These are phyloP conservation scores for Stegophylla sp. DNA, from an alignment of 2,888 invertebrate species.

Conservation along the genomic window DNA sequence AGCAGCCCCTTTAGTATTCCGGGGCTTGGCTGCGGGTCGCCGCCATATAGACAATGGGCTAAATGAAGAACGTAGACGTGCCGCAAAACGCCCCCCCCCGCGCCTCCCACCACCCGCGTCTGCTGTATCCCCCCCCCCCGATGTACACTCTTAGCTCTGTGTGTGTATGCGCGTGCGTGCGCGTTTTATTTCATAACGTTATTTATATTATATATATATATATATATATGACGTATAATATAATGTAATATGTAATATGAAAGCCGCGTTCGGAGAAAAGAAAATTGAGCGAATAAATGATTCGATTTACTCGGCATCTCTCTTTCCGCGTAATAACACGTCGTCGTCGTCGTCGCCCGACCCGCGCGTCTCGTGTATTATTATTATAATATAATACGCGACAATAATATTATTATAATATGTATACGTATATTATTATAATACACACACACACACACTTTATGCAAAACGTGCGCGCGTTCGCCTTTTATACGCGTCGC, in stretches of 20 bases:
- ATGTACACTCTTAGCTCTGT: no score
- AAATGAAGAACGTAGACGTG: slow-evolving; percentile 56
- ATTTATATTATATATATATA: neutral
- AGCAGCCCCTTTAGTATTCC: slow-evolving; percentile 52
- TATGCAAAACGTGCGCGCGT: slow-evolving; percentile 21
- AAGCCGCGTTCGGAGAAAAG: slow-evolving; percentile 3
- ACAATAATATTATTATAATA: slow-evolving; percentile 4
- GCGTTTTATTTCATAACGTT: neutral
- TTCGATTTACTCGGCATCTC: slow-evolving; percentile 24
- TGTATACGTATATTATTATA: slow-evolving; percentile 8
- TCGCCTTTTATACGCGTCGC: slow-evolving; percentile 14
- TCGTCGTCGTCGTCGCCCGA: no score
- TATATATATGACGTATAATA: no score
- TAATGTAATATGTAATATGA: neutral
- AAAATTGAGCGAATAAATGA: slow-evolving; percentile 35
- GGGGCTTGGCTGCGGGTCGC: slow-evolving; percentile 29
- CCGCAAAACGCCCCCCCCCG: slow-evolving; percentile 22
- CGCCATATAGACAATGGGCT: slow-evolving; percentile 53
- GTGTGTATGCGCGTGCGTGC: neutral
- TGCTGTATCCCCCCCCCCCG: no score
- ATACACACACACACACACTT: neutral
- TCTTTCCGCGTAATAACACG: neutral
- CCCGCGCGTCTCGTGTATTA: neutral
- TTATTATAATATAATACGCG: neutral
- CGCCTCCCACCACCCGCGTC: neutral